These are phyloP conservation scores for Hirudinaria manillensis DNA, from an alignment of 2,888 invertebrate genomes.

Conservation along the genomic window DNA sequence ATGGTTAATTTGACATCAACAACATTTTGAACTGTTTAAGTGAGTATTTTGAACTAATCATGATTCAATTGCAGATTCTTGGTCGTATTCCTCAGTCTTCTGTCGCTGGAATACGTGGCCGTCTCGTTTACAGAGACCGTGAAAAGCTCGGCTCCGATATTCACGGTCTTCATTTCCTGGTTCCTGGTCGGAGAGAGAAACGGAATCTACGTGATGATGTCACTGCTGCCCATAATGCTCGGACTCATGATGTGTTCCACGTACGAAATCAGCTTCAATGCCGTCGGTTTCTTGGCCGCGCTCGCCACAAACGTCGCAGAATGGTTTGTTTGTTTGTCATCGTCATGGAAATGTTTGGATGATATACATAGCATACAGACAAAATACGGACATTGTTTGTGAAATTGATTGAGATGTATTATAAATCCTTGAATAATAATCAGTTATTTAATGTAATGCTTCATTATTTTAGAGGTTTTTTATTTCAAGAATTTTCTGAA, in stretches of 20 bases:
- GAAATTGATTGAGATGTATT: background rate
- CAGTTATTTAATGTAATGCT: too few species aligned
- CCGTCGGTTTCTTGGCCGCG: conserved; percentile 68
- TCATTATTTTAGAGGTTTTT: too few species aligned
- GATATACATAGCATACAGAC: background rate
- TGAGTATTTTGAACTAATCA: background rate
- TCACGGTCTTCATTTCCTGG: conserved; percentile 70
- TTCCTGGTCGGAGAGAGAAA: conserved; percentile 52
- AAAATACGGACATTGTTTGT: background rate
- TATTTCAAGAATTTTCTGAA: too few species aligned
- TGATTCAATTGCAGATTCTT: conserved; percentile 59
- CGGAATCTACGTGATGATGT: conserved; percentile 54
- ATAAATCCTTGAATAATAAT: background rate
- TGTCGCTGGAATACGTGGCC: conserved; percentile 71
- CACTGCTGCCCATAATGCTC: conserved; percentile 70
- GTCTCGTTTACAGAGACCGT: conserved; percentile 76
- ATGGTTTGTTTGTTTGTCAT: conserved; percentile 56
- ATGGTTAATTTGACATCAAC: background rate
- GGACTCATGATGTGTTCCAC: conserved; percentile 70
- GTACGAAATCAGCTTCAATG: conserved; percentile 71
- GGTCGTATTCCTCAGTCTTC: conserved; percentile 68
- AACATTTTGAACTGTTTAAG: background rate
- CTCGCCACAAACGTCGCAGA: conserved; percentile 73
- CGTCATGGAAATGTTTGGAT: background rate
- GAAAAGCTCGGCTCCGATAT: conserved; percentile 72